Evolutionary conservation across 2,797 vertebrate genomes (phyloP).

Genomic region (Cyprinella venusta): DNA sequence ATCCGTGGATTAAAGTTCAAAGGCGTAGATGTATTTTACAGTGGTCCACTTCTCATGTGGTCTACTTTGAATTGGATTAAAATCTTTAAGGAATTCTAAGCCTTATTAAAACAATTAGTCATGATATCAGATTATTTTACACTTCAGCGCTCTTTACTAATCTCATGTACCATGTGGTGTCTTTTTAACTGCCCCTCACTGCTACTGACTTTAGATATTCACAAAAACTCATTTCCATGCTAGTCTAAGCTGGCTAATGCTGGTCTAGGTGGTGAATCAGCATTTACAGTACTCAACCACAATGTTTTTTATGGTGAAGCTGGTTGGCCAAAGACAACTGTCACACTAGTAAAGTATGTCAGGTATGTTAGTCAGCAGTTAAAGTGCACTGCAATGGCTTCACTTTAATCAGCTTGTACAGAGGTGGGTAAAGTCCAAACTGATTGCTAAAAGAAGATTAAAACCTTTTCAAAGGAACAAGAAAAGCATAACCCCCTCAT

Average conservation of each 20-base stretch:
- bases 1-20: conserved; percentile 7
- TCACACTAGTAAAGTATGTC: background rate
- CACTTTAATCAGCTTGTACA: conserved; percentile 14
- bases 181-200: background rate
- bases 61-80: conserved; percentile 25
- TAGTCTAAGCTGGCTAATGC: background rate
- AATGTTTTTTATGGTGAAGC: background rate
- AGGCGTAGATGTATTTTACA: background rate
- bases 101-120: conserved; percentile 47
- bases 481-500: conserved; percentile 38
- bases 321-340: background rate
- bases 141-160: conserved; percentile 36
- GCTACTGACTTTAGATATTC: background rate
- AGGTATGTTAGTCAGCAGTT: conserved; percentile 5
- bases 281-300: background rate
- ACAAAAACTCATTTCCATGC: background rate
- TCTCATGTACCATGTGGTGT: conserved; percentile 27
- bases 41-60: conserved; percentile 24
- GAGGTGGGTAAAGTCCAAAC: conserved; percentile 47
- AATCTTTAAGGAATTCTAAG: conserved; percentile 29
- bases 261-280: background rate
- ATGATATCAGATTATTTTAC: conserved; percentile 40
- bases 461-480: conserved; percentile 28
- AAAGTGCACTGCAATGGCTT: conserved; percentile 29
- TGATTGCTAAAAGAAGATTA: conserved; percentile 37